Evolutionary conservation across 2,888 invertebrate species (phyloP).

Genomic region (Ophioninae sp.): DNA sequence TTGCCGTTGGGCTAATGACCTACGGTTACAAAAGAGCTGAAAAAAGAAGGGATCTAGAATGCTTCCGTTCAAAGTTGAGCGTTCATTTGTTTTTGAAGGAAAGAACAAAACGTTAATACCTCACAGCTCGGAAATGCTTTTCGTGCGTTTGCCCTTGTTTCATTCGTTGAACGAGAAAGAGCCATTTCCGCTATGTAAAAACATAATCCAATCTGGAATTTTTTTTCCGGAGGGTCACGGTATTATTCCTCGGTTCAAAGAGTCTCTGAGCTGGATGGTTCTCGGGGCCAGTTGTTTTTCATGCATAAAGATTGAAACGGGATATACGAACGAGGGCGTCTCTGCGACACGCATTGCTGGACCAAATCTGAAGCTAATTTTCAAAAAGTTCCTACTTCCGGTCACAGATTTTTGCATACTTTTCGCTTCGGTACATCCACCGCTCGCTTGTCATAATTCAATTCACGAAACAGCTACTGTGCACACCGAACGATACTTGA

Average conservation of each 20-base stretch:
- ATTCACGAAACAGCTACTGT: constrained; percentile 4
- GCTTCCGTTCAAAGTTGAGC: neutral
- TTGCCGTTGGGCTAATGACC: constrained; percentile 3
- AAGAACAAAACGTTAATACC: constrained; percentile 14
- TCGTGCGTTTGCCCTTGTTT: constrained; percentile 30
- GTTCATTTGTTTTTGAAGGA: constrained; percentile 41
- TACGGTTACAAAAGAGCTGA: neutral
- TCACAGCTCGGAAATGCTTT: constrained; percentile 22
- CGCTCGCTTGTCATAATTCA: neutral
- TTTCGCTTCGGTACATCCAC: constrained; percentile 19
- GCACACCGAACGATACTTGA: neutral
- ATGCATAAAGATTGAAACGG: constrained; percentile 46
- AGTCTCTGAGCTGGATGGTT: constrained; percentile 23
- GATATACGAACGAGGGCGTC: constrained; percentile 13
- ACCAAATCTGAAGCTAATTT: constrained; percentile 29
- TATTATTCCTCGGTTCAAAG: constrained; percentile 51
- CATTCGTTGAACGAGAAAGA: constrained; percentile 29
- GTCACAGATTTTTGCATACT: constrained; percentile 40
- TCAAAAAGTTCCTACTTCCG: constrained; percentile 15
- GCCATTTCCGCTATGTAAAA: constrained; percentile 32
- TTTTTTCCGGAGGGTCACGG: constrained; percentile 28
- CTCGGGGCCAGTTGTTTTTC: constrained; percentile 8
- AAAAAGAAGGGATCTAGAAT: neutral
- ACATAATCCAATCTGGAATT: constrained; percentile 50
- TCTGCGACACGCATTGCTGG: constrained; percentile 3